Evolutionary conservation across 2,888 invertebrate species (phyloP), one percentile per base, ranked within the genome.

Genomic region (Andricus quercusramuli): DNA sequence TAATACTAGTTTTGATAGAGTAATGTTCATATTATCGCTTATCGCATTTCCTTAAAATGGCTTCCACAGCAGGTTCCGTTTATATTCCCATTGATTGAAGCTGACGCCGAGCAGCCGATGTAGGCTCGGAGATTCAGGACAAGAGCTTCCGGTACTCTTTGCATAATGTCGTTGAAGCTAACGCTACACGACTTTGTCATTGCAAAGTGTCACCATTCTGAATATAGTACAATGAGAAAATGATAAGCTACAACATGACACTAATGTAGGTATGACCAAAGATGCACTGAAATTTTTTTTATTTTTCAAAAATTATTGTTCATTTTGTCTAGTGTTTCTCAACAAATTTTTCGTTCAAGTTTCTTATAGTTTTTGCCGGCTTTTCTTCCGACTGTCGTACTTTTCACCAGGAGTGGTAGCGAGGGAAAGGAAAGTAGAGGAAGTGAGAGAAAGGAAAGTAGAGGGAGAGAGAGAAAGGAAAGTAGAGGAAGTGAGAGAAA

Each of bases 71-170:
- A 76, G 80, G 85, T 86, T 85, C 86, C 86, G 84, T 87, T 87
- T 86, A 87, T 83, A 85, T 85, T 81, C 79, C 77, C 81, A 87
- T 87, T 86, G 87, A 87, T 87, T 85, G 83, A 32, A 37, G 68
- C 77, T 82, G 83, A 85, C 82, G 83, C 78, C 77, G 64, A 67
- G 51, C 77, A 56, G 74, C 29, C 78, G 85, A 82, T 85, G 85
- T 86, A 86, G 86, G 86, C 86, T 70, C 79, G 79, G 84, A 85
- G 86, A 86, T 87, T 86, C 84, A 87, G 87, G 83, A 67, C 83
- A 82, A 80, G 82, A 82, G 79, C 81, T 81, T 78, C 80, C 77
- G 22, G 82, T 74, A 76, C 65, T 66, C 78, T 64, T 44, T 62
- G 84, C 78, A 68, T 85, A 83, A 86, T 80, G 79, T 81, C 62